phyloP scores from a whole-genome alignment of 2,113 vertebrate genomes.

The Copsychus sechellarum region DNA sequence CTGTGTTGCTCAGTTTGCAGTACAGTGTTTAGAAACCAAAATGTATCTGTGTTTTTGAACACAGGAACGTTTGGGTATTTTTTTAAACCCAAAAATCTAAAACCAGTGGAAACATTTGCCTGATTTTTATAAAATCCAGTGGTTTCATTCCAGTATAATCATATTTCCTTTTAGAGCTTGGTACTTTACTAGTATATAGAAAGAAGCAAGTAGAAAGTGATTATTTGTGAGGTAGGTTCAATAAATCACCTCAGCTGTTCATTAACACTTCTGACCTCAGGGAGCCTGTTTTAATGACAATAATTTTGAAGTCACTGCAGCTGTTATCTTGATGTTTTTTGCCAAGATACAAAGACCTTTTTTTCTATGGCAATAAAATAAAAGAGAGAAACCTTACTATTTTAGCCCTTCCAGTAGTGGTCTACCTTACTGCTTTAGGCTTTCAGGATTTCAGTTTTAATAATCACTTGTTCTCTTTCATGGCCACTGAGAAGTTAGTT shows the following conservation, averaged over 20 bases:
- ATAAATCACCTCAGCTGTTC: not conserved
- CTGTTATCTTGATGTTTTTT: not conserved
- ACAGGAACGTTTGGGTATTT: not conserved
- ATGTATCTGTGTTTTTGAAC: not conserved
- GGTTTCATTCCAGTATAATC: slow-evolving; percentile 25
- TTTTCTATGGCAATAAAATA: not conserved
- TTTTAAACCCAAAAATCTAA: not conserved
- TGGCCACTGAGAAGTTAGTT: not conserved
- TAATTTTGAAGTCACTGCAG: not conserved
- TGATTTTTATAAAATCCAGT: not conserved
- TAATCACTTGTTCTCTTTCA: not conserved
- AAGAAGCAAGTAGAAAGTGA: not conserved
- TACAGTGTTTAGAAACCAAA: not conserved
- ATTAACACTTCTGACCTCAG: not conserved
- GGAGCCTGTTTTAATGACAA: not conserved
- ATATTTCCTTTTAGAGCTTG: not conserved
- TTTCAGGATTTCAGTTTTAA: not conserved
- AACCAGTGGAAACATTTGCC: slow-evolving; percentile 3
- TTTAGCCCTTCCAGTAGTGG: not conserved
- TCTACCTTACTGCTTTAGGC: not conserved
- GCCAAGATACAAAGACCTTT: not conserved
- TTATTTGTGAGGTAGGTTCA: not conserved
- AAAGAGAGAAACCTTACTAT: not conserved
- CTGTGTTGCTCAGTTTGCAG: not conserved
- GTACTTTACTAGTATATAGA: not conserved